These are phyloP conservation scores for Thalassarche chlororhynchos DNA, from an alignment of 2,113 vertebrate genomes.

Conservation along the genomic window DNA sequence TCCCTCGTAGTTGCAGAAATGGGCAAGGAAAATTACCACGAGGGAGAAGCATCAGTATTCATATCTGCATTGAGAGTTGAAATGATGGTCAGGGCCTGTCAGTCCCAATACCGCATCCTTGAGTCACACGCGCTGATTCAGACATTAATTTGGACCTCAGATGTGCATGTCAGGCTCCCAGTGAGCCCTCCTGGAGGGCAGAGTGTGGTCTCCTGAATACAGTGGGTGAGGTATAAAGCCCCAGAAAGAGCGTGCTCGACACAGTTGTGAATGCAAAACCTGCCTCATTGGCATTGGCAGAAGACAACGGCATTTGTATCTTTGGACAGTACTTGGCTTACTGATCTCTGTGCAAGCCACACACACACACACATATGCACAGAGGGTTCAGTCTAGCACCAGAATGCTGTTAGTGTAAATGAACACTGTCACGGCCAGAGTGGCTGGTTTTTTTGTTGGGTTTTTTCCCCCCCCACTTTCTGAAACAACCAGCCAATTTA, in stretches of 20 bases:
- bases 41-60: slow-evolving; percentile 49
- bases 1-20: neutral
- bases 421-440: neutral
- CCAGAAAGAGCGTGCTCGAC: neutral
- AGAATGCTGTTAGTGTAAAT: neutral
- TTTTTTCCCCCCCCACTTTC: neutral
- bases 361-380: neutral
- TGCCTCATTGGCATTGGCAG: neutral
- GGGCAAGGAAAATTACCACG: slow-evolving; percentile 17
- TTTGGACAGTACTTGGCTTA: neutral
- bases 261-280: neutral
- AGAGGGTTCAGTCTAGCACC: neutral
- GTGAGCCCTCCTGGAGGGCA: slow-evolving; percentile 19
- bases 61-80: slow-evolving; percentile 46
- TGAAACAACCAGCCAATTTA: slow-evolving; percentile 30
- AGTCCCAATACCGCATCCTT: slow-evolving; percentile 1
- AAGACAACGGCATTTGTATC: neutral
- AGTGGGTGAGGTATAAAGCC: neutral
- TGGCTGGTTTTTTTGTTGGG: neutral
- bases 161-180: slow-evolving; percentile 13
- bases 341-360: neutral
- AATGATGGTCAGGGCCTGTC: slow-evolving; percentile 37
- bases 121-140: slow-evolving; percentile 38
- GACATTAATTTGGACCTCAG: slow-evolving; percentile 58
- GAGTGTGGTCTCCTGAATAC: neutral